phyloP scores from a whole-genome alignment of 2,888 invertebrate genomes.

The Netelia melanura region DNA sequence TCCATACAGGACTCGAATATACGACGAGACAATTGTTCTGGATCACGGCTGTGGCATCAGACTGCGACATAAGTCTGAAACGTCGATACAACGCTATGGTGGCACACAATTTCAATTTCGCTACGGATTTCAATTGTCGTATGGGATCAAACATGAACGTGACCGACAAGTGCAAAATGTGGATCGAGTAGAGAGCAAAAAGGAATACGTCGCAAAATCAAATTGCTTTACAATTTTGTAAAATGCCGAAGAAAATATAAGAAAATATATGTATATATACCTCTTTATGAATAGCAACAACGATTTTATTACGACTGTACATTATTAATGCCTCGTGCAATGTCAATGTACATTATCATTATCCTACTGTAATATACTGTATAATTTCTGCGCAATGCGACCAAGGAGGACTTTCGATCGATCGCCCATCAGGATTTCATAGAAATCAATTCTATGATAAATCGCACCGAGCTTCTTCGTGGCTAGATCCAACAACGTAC shows the following conservation, averaged over 20 bases:
- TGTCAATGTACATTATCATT: conserved; percentile 62
- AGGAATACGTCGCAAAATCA: neutral
- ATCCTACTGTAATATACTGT: conserved; percentile 30
- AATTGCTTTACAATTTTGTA: neutral
- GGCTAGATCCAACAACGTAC: conserved; percentile 1
- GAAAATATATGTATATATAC: neutral
- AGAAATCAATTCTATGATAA: conserved; percentile 30
- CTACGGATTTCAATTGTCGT: conserved; percentile 65
- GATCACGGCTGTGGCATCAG: conserved; percentile 63
- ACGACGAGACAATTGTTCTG: conserved; percentile 69
- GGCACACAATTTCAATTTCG: conserved; percentile 63
- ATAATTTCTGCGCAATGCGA: conserved; percentile 22
- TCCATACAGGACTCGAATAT: conserved; percentile 61
- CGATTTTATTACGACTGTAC: conserved; percentile 70
- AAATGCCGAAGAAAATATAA: neutral
- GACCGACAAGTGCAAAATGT: conserved; percentile 66
- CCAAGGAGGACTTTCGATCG: conserved; percentile 21
- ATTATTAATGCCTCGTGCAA: conserved; percentile 46
- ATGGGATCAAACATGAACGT: conserved; percentile 63
- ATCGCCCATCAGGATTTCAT: neutral
- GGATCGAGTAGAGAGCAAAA: conserved; percentile 50
- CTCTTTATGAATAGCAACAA: conserved; percentile 67
- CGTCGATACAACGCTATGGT: conserved; percentile 68
- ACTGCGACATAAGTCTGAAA: conserved; percentile 64
- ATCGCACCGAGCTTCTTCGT: neutral